Evolutionary conservation across 2,888 invertebrate species (phyloP).

Genomic region (Andrena camellia): DNA sequence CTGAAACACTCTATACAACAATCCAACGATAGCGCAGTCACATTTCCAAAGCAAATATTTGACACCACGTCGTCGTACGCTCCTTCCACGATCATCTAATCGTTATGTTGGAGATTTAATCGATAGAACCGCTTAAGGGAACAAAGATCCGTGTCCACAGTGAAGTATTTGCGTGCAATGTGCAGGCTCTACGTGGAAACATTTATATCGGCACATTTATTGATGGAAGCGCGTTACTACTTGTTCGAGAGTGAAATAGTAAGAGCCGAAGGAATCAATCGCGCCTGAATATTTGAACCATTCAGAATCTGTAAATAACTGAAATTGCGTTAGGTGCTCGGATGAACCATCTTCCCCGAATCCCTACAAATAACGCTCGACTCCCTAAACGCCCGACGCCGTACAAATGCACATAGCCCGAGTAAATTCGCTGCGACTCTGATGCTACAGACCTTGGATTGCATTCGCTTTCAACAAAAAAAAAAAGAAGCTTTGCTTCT

Average conservation of each 20-base stretch:
- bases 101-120: slow-evolving; percentile 11
- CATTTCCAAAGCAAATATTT: not conserved
- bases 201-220: slow-evolving; percentile 29
- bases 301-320: slow-evolving; percentile 46
- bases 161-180: not conserved
- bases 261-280: slow-evolving; percentile 46
- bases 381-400: slow-evolving; percentile 18
- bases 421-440: slow-evolving; percentile 24
- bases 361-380: slow-evolving; percentile 12
- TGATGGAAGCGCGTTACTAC: slow-evolving; percentile 30
- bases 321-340: slow-evolving; percentile 32
- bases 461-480: not conserved
- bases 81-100: not conserved
- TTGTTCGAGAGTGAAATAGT: slow-evolving; percentile 42
- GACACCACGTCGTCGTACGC: not conserved
- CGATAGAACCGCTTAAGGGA: slow-evolving; percentile 27
- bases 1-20: not conserved
- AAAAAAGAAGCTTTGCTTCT: slow-evolving; percentile 6
- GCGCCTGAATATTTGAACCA: slow-evolving; percentile 51
- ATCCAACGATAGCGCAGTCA: not conserved
- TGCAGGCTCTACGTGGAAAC: slow-evolving; percentile 5
- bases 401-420: slow-evolving; percentile 37
- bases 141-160: slow-evolving; percentile 3
- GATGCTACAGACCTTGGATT: slow-evolving; percentile 23
- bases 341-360: slow-evolving; percentile 25